Conservation (phyloP, 2,797 vertebrate species). For the Coilia nasus region DNA sequence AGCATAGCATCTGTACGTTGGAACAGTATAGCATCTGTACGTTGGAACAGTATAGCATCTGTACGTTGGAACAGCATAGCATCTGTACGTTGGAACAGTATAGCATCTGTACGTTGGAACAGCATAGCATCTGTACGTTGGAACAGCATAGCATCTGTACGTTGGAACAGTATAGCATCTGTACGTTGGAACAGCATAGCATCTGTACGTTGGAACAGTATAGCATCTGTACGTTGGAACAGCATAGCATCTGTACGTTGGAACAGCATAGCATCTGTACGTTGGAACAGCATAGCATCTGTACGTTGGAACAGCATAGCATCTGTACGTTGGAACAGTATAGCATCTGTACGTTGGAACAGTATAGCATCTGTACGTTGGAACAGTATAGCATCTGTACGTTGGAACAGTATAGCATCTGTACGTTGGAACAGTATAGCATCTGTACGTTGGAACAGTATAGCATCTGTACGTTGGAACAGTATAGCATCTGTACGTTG, state of each 20-base stretch:
- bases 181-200: neutral
- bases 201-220: no score
- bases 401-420: slow-evolving; percentile 10
- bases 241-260: slow-evolving; percentile 11
- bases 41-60: slow-evolving; percentile 10
- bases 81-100: no score
- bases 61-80: neutral
- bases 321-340: no score
- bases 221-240: slow-evolving; percentile 1
- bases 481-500: slow-evolving; percentile 14
- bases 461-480: slow-evolving; percentile 1
- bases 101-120: slow-evolving; percentile 1
- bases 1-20: no score
- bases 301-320: neutral
- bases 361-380: slow-evolving; percentile 14
- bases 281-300: slow-evolving; percentile 6
- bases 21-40: slow-evolving; percentile 16
- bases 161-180: slow-evolving; percentile 18
- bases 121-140: slow-evolving; percentile 11
- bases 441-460: slow-evolving; percentile 5
- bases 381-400: slow-evolving; percentile 7
- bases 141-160: no score
- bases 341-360: slow-evolving; percentile 1
- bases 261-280: slow-evolving; percentile 2
- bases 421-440: slow-evolving; percentile 14